Evolutionary conservation across 1,140 invertebrate genomes (phyloP).

Genomic region (Drosophila sturtevanti): DNA sequence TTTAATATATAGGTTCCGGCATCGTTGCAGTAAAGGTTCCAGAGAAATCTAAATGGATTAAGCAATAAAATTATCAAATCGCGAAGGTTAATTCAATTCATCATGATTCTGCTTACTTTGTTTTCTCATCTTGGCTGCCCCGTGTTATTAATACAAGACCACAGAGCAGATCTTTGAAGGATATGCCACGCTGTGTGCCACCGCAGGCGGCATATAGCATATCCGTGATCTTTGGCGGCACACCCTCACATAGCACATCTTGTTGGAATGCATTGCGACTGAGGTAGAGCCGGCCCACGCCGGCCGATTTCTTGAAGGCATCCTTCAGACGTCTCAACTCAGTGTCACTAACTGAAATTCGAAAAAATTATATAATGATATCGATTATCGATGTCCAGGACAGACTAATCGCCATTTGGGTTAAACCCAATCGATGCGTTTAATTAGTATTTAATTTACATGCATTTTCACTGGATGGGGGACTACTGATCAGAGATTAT

Average conservation of each 20-base stretch:
- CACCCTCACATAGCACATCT: conserved; percentile 92
- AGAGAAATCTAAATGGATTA: conserved; percentile 86
- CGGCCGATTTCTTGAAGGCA: conserved; percentile 92
- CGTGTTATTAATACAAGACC: conserved; percentile 92
- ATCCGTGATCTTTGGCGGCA: conserved; percentile 90
- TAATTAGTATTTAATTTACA: conserved; percentile 7
- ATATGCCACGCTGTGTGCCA: conserved; percentile 90
- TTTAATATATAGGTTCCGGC: conserved; percentile 89
- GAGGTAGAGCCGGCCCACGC: conserved; percentile 87
- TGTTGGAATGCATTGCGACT: conserved; percentile 89
- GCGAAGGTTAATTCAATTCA: background rate
- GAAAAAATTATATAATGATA: background rate
- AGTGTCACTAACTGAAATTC: conserved; percentile 88
- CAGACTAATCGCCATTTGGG: conserved; percentile 8
- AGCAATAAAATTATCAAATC: background rate
- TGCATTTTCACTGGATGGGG: background rate
- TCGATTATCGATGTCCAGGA: conserved; percentile 9
- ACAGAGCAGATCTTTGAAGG: conserved; percentile 91
- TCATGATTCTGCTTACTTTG: conserved; percentile 89
- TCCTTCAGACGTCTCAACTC: conserved; percentile 92
- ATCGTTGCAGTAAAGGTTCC: conserved; percentile 93
- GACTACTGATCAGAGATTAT: background rate
- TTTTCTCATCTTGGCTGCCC: conserved; percentile 92
- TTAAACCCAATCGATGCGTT: conserved; percentile 18
- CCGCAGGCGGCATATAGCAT: conserved; percentile 92